A percentile compares a stretch with the other conserved stretches of the same genome.
Evolutionary conservation across 2,797 vertebrate species (phyloP).

Genomic region (Kryptolebias ocellatus): DNA sequence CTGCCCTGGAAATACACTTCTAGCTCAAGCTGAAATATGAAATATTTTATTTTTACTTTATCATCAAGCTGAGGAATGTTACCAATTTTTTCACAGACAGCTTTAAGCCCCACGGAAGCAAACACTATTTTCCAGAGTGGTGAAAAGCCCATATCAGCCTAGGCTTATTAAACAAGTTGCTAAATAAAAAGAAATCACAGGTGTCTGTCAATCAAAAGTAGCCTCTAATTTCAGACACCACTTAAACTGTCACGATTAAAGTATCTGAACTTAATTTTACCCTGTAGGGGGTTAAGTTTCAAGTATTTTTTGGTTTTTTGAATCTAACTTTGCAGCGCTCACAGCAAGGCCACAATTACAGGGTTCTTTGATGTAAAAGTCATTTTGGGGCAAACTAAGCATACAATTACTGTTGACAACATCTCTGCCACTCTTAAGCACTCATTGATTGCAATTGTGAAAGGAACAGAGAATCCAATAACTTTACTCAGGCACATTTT

Average conservation of each 20-base stretch:
- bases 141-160: not conserved
- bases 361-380: slow-evolving; percentile 1
- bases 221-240: not conserved
- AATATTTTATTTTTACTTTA: not conserved
- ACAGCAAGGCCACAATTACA: not conserved
- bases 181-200: not conserved
- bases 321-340: no score
- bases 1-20: not conserved
- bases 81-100: slow-evolving; percentile 3
- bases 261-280: not conserved
- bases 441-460: not conserved
- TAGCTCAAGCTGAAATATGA: not conserved
- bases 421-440: not conserved
- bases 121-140: not conserved
- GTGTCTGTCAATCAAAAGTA: not conserved
- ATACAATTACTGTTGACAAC: not conserved
- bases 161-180: not conserved
- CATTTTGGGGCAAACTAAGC: slow-evolving; percentile 1
- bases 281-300: not conserved
- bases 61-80: not conserved
- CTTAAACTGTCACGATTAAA: not conserved
- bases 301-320: no score
- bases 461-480: not conserved
- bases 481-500: not conserved
- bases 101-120: not conserved